Percentiles rank a stretch among this genome's conserved stretches.
Evolutionary conservation across 2,797 vertebrate genomes (phyloP).

Genomic region (Oreortyx pictus): DNA sequence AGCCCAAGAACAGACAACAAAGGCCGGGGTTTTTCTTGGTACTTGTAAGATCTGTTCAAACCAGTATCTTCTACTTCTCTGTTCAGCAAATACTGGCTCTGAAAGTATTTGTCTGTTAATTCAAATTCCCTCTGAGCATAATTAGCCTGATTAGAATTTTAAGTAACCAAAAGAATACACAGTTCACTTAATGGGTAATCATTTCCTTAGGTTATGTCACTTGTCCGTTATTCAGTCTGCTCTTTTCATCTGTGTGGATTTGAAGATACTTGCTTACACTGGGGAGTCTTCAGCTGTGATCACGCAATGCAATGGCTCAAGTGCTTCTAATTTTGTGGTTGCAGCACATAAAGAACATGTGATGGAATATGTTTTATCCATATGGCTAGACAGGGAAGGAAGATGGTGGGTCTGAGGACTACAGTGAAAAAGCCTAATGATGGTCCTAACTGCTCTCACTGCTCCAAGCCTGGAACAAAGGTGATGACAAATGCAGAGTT

Average conservation of each 20-base stretch:
- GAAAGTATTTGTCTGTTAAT: neutral
- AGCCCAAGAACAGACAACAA: neutral
- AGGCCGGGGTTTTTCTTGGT: neutral
- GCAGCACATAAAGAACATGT: neutral
- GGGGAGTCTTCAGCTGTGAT: neutral
- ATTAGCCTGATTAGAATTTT: constrained; percentile 46
- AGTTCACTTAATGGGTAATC: constrained; percentile 14
- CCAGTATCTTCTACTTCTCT: neutral
- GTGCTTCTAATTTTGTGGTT: neutral
- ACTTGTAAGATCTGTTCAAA: neutral
- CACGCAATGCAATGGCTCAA: neutral
- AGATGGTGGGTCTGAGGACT: neutral
- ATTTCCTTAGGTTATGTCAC: constrained; percentile 15
- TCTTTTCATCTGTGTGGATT: neutral
- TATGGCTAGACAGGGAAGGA: neutral
- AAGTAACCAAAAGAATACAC: constrained; percentile 17
- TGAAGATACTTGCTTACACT: neutral
- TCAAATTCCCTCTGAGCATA: constrained; percentile 14
- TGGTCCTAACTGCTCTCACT: neutral
- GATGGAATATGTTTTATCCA: neutral
- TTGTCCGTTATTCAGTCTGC: neutral
- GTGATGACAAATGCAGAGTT: neutral
- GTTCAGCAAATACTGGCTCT: neutral
- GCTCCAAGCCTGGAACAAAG: neutral
- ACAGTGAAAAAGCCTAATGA: neutral